Conservation (phyloP, 2,113 vertebrate genomes). For the Rutilus rutilus region DNA sequence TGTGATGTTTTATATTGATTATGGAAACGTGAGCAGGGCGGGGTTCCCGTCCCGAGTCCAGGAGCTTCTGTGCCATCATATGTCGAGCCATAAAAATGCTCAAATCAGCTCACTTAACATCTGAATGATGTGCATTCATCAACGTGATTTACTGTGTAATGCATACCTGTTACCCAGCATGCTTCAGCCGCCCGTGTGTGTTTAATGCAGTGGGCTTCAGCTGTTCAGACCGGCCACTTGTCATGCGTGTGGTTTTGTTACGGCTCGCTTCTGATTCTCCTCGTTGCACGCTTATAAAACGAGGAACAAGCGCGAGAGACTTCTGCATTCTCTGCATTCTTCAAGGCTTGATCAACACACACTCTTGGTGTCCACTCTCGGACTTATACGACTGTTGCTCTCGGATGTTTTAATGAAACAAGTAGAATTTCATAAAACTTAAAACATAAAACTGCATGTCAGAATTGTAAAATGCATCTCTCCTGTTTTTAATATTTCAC, state of each 20-base stretch:
- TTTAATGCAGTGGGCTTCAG: slow-evolving; percentile 9
- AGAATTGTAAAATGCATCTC: not conserved
- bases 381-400: slow-evolving; percentile 43
- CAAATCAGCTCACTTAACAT: not conserved
- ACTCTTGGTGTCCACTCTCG: not conserved
- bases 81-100: not conserved
- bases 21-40: slow-evolving; percentile 73
- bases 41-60: not conserved
- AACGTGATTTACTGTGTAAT: not conserved
- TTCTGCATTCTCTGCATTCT: slow-evolving; percentile 81
- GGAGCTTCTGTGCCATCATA: not conserved
- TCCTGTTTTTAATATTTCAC: not conserved
- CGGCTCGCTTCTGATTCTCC: slow-evolving; percentile 67
- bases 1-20: slow-evolving; percentile 81
- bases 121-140: not conserved
- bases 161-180: not conserved
- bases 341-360: slow-evolving; percentile 76
- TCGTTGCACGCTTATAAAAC: slow-evolving; percentile 64
- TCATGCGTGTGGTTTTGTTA: slow-evolving; percentile 55
- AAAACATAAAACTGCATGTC: not conserved
- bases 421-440: slow-evolving; percentile 48
- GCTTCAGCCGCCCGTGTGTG: not conserved
- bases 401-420: slow-evolving; percentile 65
- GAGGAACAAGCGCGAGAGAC: slow-evolving; percentile 67
- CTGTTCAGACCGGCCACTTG: slow-evolving; percentile 59